Conservation (phyloP, 2,797 vertebrate genomes). For the Centropyge bicolor region DNA sequence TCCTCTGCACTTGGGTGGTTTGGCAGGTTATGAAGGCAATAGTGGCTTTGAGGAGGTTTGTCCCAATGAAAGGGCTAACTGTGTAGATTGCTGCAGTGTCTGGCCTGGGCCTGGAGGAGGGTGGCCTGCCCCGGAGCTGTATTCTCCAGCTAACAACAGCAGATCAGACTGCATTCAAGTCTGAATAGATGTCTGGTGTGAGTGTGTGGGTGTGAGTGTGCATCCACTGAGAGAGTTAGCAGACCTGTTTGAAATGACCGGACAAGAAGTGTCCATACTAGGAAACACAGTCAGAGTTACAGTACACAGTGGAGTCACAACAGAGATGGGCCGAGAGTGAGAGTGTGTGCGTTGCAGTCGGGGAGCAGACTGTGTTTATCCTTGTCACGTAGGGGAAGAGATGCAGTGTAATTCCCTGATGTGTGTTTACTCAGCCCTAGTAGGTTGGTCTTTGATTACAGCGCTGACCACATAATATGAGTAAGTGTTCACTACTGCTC, state of each 20-base stretch:
- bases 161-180: constrained; percentile 67
- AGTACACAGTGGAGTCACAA: constrained; percentile 33
- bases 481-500: constrained; percentile 79
- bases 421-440: constrained; percentile 82
- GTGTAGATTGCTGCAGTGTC: constrained; percentile 76
- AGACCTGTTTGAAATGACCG: constrained; percentile 57
- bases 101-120: constrained; percentile 70
- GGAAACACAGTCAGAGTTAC: constrained; percentile 62
- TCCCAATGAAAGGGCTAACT: constrained; percentile 87
- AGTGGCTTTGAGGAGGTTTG: constrained; percentile 83
- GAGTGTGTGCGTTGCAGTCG: constrained; percentile 36
- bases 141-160: constrained; percentile 71
- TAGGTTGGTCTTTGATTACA: constrained; percentile 83
- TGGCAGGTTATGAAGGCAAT: constrained; percentile 84
- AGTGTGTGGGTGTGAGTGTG: constrained; percentile 47
- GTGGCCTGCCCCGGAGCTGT: constrained; percentile 64
- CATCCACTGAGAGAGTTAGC: constrained; percentile 58
- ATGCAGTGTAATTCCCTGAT: constrained; percentile 79
- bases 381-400: constrained; percentile 68
- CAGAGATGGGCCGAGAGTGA: constrained; percentile 47
- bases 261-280: constrained; percentile 79
- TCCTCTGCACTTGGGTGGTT: constrained; percentile 85
- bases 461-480: constrained; percentile 83
- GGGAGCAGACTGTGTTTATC: constrained; percentile 73
- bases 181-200: constrained; percentile 64